Evolutionary conservation across 1,140 invertebrate species (phyloP).

Genomic region (Neodiprion fabricii): DNA sequence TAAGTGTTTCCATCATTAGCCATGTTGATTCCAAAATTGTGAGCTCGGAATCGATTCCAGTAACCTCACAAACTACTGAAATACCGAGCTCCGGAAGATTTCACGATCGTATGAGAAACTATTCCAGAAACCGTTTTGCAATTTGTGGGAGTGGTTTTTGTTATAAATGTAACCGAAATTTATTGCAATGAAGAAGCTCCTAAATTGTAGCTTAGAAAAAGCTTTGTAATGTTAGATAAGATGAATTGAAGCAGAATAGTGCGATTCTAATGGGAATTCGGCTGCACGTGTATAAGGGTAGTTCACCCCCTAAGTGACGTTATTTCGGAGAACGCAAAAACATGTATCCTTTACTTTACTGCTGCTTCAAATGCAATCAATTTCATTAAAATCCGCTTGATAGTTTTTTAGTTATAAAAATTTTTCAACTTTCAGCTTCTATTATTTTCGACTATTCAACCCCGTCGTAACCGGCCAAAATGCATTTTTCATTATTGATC

Average conservation of each 20-base stretch:
- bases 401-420: conserved; percentile 5
- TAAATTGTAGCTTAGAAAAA: too few species aligned
- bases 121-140: too few species aligned
- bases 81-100: too few species aligned
- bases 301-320: too few species aligned
- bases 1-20: background rate
- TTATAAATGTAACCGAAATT: background rate
- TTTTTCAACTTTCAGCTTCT: background rate
- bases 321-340: background rate
- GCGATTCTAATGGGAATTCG: background rate
- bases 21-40: background rate
- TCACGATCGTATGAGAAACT: too few species aligned
- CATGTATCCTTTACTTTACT: background rate
- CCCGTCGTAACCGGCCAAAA: too few species aligned
- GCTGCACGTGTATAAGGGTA: too few species aligned
- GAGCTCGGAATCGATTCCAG: background rate
- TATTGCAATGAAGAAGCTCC: too few species aligned
- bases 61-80: too few species aligned
- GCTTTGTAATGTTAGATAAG: too few species aligned
- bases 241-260: background rate
- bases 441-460: background rate
- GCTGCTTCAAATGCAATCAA: conserved; percentile 1
- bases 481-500: too few species aligned
- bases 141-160: too few species aligned
- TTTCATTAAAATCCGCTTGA: background rate